A percentile compares a stretch with the other conserved stretches of the same genome.
Evolutionary conservation across 2,113 vertebrate species (phyloP).

Genomic region (Mormyrus iriodes): DNA sequence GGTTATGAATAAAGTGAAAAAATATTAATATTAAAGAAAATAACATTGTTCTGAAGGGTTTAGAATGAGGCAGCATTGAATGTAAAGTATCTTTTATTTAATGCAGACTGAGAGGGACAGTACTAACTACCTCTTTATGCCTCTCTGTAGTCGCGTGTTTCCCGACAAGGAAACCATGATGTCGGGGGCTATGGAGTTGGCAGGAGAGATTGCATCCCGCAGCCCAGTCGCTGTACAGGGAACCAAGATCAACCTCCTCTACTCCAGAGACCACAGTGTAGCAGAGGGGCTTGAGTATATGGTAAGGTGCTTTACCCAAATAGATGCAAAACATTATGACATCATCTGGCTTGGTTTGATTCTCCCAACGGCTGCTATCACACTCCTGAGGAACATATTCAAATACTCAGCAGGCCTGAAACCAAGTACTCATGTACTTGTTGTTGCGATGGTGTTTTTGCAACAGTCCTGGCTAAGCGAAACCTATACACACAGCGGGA

Average conservation of each 20-base stretch:
- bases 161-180: conserved; percentile 69
- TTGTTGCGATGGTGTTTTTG: neutral
- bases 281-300: conserved; percentile 64
- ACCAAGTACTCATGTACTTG: neutral
- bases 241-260: conserved; percentile 78
- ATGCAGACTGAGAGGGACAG: neutral
- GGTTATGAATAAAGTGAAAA: neutral
- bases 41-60: neutral
- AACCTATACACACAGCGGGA: neutral
- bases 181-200: conserved; percentile 64
- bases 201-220: conserved; percentile 66
- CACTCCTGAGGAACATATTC: neutral
- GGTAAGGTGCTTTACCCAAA: conserved; percentile 36
- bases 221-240: conserved; percentile 83
- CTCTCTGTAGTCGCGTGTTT: conserved; percentile 67
- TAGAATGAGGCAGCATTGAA: neutral
- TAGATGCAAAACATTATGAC: neutral
- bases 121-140: neutral
- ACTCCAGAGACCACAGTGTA: conserved; percentile 74
- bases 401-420: neutral
- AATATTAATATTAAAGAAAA: neutral
- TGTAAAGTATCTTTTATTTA: neutral
- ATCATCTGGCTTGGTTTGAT: neutral
- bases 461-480: neutral
- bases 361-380: neutral